Conservation (phyloP, 2,888 invertebrate species). For the Masnerella sp. region DNA sequence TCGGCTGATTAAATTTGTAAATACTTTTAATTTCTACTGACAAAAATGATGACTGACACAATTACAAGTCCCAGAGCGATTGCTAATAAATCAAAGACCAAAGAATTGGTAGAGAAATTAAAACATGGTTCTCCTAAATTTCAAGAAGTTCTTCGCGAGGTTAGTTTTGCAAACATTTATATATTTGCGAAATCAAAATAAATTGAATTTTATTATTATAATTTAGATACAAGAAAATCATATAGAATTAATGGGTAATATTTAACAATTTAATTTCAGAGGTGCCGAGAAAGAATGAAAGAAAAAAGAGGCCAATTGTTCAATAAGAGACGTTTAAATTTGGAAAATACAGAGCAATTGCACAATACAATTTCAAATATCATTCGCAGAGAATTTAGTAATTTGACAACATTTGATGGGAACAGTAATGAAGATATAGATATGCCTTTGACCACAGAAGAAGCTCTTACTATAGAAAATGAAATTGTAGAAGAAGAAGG, state of each 20-base stretch:
- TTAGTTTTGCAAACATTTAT: not conserved
- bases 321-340: conserved; percentile 64
- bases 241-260: not conserved
- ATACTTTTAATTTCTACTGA: not conserved
- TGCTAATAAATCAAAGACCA: not conserved
- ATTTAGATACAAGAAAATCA: not conserved
- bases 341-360: conserved; percentile 58
- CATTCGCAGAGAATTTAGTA: not conserved
- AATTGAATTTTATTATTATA: not conserved
- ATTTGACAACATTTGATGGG: not conserved
- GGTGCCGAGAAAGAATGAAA: conserved; percentile 70
- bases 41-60: not conserved
- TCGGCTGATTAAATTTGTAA: no score
- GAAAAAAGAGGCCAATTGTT: conserved; percentile 71
- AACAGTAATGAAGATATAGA: conserved; percentile 27
- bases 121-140: not conserved
- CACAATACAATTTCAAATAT: conserved; percentile 28
- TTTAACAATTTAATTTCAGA: conserved; percentile 60
- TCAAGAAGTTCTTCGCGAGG: not conserved
- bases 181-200: not conserved
- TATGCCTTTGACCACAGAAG: conserved; percentile 64
- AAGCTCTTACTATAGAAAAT: conserved; percentile 66
- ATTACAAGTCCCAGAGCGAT: not conserved
- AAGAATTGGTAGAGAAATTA: not conserved
- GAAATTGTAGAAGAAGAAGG: conserved; percentile 70